Percentiles rank a stretch among this genome's conserved stretches.
Evolutionary conservation across 2,113 vertebrate genomes (phyloP).

Genomic region (Bungarus multicinctus): DNA sequence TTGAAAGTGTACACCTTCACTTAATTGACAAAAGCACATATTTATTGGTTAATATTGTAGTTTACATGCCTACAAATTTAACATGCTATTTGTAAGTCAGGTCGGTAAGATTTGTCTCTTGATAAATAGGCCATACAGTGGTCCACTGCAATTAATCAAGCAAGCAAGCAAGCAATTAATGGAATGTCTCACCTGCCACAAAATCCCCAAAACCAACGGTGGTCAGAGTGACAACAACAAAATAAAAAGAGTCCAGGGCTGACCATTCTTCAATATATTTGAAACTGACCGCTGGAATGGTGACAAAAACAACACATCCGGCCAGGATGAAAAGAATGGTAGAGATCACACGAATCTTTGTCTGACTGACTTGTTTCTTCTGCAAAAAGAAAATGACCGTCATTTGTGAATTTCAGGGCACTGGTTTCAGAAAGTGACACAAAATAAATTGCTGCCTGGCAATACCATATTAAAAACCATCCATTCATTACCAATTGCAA

Average conservation of each 20-base stretch:
- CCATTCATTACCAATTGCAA: neutral
- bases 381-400: constrained; percentile 62
- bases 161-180: neutral
- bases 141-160: neutral
- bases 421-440: neutral
- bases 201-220: constrained; percentile 97
- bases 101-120: neutral
- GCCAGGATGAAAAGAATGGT: constrained; percentile 95
- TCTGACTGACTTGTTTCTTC: constrained; percentile 97
- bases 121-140: neutral
- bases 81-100: neutral
- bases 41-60: constrained; percentile 20
- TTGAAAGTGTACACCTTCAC: constrained; percentile 23
- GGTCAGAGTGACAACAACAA: constrained; percentile 96
- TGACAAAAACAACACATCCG: constrained; percentile 94
- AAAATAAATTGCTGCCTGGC: neutral
- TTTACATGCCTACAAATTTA: constrained; percentile 23
- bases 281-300: constrained; percentile 93
- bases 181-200: constrained; percentile 86
- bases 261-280: constrained; percentile 94
- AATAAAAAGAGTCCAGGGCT: constrained; percentile 93
- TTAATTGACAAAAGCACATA: constrained; percentile 4
- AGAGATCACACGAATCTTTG: constrained; percentile 96
- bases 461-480: neutral
- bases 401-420: too few relatives aligned